These are phyloP conservation scores for Chrysolina oricalcia DNA, from an alignment of 2,888 invertebrate species.

Conservation along the genomic window DNA sequence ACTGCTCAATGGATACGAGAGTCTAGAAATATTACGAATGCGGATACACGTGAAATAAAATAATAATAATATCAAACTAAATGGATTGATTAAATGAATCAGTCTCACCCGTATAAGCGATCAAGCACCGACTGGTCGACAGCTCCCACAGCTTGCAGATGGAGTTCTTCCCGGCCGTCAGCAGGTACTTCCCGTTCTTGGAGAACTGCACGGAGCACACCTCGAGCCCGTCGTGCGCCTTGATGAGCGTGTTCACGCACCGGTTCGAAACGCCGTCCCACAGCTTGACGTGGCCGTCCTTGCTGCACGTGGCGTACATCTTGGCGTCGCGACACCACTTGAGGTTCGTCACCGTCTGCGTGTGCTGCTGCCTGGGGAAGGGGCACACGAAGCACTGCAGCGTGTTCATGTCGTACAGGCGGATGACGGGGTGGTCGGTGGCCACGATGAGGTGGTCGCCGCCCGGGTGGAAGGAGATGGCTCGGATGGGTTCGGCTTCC, in stretches of 20 bases:
- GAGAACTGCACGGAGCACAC: conserved; percentile 96
- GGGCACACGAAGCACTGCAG: conserved; percentile 96
- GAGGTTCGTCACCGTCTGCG: conserved; percentile 73
- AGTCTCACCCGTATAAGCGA: conserved; percentile 91
- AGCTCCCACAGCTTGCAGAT: conserved; percentile 98
- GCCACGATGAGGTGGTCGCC: conserved; percentile 96
- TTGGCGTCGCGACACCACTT: conserved; percentile 81
- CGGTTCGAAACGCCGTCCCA: conserved; percentile 96
- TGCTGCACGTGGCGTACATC: conserved; percentile 88
- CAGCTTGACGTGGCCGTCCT: conserved; percentile 94
- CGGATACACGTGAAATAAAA: no score
- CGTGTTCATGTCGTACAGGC: conserved; percentile 96
- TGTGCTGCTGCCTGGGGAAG: conserved; percentile 90
- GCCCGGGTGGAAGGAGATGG: conserved; percentile 94
- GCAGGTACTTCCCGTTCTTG: conserved; percentile 96
- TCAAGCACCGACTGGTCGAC: conserved; percentile 95
- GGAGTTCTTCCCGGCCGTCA: conserved; percentile 97
- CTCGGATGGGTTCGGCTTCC: conserved; percentile 94
- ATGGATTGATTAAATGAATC: no score
- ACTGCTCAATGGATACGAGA: no score
- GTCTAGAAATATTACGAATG: no score
- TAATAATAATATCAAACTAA: no score
- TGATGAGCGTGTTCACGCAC: conserved; percentile 93
- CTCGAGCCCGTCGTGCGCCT: conserved; percentile 95
- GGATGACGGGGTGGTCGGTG: conserved; percentile 90